Evolutionary conservation across 2,797 vertebrate species (phyloP).

Genomic region (Sebastes itinus): DNA sequence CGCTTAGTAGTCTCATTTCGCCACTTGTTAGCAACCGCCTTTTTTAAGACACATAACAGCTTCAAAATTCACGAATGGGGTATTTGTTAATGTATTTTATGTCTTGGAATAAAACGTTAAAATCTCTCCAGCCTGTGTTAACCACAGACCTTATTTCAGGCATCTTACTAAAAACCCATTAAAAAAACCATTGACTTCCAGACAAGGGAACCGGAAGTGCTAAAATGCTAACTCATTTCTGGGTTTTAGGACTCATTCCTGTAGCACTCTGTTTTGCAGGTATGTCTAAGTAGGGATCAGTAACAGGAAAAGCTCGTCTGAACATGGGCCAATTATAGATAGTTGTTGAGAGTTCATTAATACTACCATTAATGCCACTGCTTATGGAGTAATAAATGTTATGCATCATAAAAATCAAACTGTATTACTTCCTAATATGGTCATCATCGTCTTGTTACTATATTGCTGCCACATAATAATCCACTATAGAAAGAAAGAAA

Average conservation of each 20-base stretch:
- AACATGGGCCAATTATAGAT: not conserved
- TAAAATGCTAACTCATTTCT: too few relatives aligned
- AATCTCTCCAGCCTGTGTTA: too few relatives aligned
- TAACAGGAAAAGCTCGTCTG: slow-evolving; percentile 1
- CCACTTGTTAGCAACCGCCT: too few relatives aligned
- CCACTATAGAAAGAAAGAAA: not conserved
- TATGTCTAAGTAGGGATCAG: slow-evolving; percentile 3
- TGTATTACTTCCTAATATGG: not conserved
- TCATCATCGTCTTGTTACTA: not conserved
- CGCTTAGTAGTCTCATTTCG: too few relatives aligned
- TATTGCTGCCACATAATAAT: slow-evolving; percentile 19
- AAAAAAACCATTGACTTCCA: too few relatives aligned
- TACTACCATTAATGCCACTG: not conserved
- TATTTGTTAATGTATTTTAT: too few relatives aligned
- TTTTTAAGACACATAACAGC: too few relatives aligned
- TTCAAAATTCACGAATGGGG: too few relatives aligned
- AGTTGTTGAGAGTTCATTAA: not conserved
- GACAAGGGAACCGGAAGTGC: too few relatives aligned
- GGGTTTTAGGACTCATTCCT: too few relatives aligned
- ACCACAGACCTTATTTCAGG: too few relatives aligned
- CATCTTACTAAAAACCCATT: too few relatives aligned
- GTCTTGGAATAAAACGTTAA: accelerated
- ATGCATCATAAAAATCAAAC: not conserved
- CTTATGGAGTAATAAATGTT: not conserved
- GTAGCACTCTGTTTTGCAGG: not conserved